Base-by-base conservation (phyloP, 2,888 invertebrate genomes). In the Leptopilina myrica region DNA sequence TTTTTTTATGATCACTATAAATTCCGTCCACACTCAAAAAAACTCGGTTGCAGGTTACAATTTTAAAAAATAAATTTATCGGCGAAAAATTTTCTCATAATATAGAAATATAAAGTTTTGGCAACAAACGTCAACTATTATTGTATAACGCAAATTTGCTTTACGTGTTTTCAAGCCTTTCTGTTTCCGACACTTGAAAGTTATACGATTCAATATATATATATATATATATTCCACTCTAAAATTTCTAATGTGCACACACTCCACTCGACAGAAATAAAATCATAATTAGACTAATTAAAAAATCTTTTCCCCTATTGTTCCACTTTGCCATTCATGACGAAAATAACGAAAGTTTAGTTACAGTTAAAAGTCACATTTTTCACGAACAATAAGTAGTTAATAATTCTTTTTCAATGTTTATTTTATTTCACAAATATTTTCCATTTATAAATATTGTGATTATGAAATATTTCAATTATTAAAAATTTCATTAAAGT, bases 41-140 rank as follows among this genome's bases (percentile, higher is more conserved):
- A 69, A 69, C 69, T 53, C 46, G 49, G 12, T 5, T 53, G 53
- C 53, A 53, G 26, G 53, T 69, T 53, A 53, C 8, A 69, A 2
- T 49, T 53, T 49, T 20, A 20, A 11, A 43, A 26, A 53, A 69
- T 69, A 69, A 69, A 53, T 69, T 69, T 69, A 53, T 26, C 20
- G 53, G 43, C 6, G 69, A 69, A 69, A 69, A 69, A 69, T 49
- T 26, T 49, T 69, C 26, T 53, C 69, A 69, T 67, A 67, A 66
- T 49, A 49, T 62, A 62, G 62, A 26, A 33, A 69, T 46, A 20
- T 53, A 20, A 53, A 69, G 49, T 49, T 53, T 26, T 26, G 53
- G 53, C 26, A 69, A 69, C 69, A 69, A 26, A 53, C 53, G 53
- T 69, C 53, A 69, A 69, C 69, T 53, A 49, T 46, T 69, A 69